Conservation (phyloP, 64 coral and sea anemone species). For the Montipora sp. region DNA sequence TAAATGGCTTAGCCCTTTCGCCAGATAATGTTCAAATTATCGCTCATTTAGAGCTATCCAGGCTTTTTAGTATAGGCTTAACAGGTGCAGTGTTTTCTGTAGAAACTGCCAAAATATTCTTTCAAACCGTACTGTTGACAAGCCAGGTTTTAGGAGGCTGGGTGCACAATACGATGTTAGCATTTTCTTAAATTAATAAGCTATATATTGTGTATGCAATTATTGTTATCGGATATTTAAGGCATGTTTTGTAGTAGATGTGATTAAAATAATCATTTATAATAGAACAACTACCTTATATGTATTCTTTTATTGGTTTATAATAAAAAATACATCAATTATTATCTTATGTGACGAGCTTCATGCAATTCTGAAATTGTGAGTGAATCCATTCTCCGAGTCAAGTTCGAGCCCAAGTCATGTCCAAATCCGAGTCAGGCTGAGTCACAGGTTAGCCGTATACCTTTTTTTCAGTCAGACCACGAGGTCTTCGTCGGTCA, state of each 20-base stretch:
- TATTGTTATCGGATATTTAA: neutral
- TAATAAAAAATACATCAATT: slow-evolving; percentile 9
- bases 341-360: neutral
- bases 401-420: slow-evolving; percentile 27
- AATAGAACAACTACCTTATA: slow-evolving; percentile 2
- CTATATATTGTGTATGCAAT: slow-evolving; percentile 3
- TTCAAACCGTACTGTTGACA: slow-evolving; percentile 10
- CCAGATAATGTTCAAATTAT: slow-evolving; percentile 27
- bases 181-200: slow-evolving; percentile 10
- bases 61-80: slow-evolving; percentile 22
- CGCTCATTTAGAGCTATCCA: slow-evolving; percentile 23
- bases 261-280: neutral
- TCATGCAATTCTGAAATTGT: too few species aligned
- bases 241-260: neutral
- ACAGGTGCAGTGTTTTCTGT: slow-evolving; percentile 20
- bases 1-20: slow-evolving; percentile 30
- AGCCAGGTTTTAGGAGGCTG: slow-evolving; percentile 30
- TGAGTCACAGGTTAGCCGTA: slow-evolving; percentile 19
- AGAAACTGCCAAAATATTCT: slow-evolving; percentile 25
- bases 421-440: slow-evolving; percentile 15
- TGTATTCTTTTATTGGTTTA: neutral
- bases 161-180: slow-evolving; percentile 38
- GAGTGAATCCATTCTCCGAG: slow-evolving; percentile 37
- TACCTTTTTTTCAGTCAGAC: slow-evolving; percentile 33
- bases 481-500: slow-evolving; percentile 15